Conservation (phyloP, 2,113 vertebrate species). For the Mustelus asterias region DNA sequence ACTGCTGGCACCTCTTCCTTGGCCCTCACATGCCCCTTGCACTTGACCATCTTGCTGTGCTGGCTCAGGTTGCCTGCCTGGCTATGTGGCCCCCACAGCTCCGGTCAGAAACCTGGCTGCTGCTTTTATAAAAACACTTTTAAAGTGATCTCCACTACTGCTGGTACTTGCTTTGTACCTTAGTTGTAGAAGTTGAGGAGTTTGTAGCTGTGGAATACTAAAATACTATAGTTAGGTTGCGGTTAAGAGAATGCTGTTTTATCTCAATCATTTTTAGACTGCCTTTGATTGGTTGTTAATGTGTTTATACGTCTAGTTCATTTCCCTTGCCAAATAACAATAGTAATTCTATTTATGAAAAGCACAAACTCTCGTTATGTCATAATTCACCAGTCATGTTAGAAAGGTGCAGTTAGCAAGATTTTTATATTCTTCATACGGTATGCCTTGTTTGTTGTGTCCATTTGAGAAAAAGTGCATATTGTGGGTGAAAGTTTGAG, state of each 20-base stretch:
- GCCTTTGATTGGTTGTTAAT: no score
- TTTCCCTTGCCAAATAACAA: neutral
- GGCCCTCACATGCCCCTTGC: no score
- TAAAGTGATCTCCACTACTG: no score
- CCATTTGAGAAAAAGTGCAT: neutral
- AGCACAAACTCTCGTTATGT: neutral
- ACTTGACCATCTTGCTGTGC: no score
- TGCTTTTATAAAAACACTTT: no score
- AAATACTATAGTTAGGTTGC: neutral
- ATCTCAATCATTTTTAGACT: neutral
- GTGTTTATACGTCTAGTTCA: neutral
- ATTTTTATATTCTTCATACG: neutral
- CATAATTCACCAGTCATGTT: neutral
- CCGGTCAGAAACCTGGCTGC: no score
- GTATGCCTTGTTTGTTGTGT: neutral
- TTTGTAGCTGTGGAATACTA: neutral
- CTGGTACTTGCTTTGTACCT: no score
- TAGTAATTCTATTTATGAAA: neutral
- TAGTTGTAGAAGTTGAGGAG: neutral
- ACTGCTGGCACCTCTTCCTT: no score
- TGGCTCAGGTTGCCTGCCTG: no score
- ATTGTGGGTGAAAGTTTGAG: neutral
- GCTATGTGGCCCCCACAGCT: no score
- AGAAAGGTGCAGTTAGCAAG: neutral
- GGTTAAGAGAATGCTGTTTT: no score